Percentiles rank a stretch among this genome's conserved stretches.
phyloP scores from a whole-genome alignment of 2,888 invertebrate genomes.

The Volucella inanis region DNA sequence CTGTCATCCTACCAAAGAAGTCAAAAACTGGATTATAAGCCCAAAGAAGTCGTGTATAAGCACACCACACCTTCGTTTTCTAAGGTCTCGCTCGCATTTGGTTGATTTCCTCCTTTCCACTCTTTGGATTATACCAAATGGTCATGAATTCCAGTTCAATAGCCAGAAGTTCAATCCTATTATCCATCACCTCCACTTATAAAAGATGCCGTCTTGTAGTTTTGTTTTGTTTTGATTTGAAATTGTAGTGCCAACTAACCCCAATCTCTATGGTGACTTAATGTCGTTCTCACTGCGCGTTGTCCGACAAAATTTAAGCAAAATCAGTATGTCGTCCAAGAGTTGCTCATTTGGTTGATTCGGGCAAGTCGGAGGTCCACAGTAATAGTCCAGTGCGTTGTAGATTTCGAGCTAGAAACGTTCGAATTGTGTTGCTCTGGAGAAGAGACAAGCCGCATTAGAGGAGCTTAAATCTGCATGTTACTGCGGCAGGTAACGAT shows the following conservation, averaged over 20 bases:
- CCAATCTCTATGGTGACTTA: conserved; percentile 92
- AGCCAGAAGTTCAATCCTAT: too few relatives aligned
- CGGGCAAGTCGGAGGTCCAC: conserved; percentile 94
- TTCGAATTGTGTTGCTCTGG: conserved; percentile 93
- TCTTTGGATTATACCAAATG: too few relatives aligned
- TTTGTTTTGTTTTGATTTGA: conserved; percentile 81
- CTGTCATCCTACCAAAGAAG: conserved; percentile 95
- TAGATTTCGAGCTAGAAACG: conserved; percentile 94
- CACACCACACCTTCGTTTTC: too few relatives aligned
- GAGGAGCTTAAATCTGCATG: too few relatives aligned
- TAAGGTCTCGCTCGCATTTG: too few relatives aligned
- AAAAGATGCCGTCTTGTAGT: conserved; percentile 82
- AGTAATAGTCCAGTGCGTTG: conserved; percentile 97
- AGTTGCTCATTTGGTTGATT: conserved; percentile 90
- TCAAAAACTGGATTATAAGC: too few relatives aligned
- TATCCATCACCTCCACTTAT: conserved; percentile 85
- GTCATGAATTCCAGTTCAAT: too few relatives aligned
- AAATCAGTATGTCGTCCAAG: conserved; percentile 93
- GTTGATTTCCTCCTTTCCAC: too few relatives aligned
- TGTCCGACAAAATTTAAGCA: conserved; percentile 97
- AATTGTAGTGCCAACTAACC: conserved; percentile 80
- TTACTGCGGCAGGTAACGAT: conserved; percentile 96
- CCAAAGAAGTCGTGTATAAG: too few relatives aligned
- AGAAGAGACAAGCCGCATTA: conserved; percentile 95
- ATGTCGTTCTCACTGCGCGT: conserved; percentile 98